Evolutionary conservation across 2,113 vertebrate genomes (phyloP).

Genomic region (Sorex fumeus): DNA sequence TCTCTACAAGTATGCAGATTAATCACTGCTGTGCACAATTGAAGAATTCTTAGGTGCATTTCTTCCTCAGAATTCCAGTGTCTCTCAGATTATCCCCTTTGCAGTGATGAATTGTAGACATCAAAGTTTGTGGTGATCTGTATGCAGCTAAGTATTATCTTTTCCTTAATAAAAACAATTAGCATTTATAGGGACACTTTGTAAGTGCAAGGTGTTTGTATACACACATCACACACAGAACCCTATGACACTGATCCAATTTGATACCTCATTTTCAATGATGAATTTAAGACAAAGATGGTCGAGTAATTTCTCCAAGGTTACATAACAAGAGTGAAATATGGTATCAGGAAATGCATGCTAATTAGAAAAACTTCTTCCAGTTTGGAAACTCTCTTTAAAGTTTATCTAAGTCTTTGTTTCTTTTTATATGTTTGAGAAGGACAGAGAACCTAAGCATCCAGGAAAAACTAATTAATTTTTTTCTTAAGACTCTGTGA

Average conservation of each 20-base stretch:
- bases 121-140: neutral
- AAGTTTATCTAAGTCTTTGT: neutral
- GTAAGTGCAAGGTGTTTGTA: neutral
- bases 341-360: neutral
- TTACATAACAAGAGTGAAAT: no score
- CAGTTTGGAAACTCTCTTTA: neutral
- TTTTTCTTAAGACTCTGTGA: no score
- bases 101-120: neutral
- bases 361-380: neutral
- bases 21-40: neutral
- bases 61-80: neutral
- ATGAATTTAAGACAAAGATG: slow-evolving; percentile 38
- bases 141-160: neutral
- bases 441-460: neutral
- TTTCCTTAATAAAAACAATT: slow-evolving; percentile 8
- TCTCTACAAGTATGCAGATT: neutral
- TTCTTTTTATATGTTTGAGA: neutral
- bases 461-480: neutral
- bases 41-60: neutral
- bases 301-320: no score
- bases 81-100: neutral
- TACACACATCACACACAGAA: neutral
- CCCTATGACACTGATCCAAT: neutral
- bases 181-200: neutral
- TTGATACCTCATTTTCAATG: slow-evolving; percentile 16